Evolutionary conservation across 2,797 vertebrate genomes (phyloP), one percentile per base, ranked within the genome.

Genomic region (Amniataba percoides): DNA sequence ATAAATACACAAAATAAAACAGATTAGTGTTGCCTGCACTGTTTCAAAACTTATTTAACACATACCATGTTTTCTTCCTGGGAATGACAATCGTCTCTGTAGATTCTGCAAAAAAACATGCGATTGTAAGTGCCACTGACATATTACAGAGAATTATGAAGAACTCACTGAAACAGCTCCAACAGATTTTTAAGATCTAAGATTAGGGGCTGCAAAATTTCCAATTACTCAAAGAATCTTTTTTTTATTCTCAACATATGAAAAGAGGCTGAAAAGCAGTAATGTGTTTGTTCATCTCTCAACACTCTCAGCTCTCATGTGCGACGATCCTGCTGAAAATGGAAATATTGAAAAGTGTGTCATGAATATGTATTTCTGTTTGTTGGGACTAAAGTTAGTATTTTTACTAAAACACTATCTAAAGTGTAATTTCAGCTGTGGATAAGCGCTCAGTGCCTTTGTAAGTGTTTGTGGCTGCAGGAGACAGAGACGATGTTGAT

Each of bases 31-130:
- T n/a, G 3, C 8, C 27, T 14, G 18, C 13, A 25, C 1, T 39
- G 14, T 14, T 13, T 43, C 16, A 39, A 18, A 16, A 46, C 13
- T 7, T 0, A 36, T 42, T 1, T 6, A 5, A 49, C 46, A 93
- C 96, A 79, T 87, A 98, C 98, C 98, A 99, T 63, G 92, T 96
- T 95, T 99, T 99, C 93, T 89, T 99, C 83, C 85, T 96, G 27
- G 97, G 97, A 78, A 98, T 87, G 65, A 96, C 90, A 70, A 97
- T 88, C 56, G 94, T 87, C 87, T 96, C 96, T 81, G 78, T 16
- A n/a, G 86, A 80, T 19, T 88, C 93, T 90, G 82, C 36, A 64
- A 83, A 1, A 19, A 77, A 52, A 9, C 19, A 7, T 18, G 15
- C 11, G 2, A 60, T 21, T 63, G 23, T 53, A 62, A 40, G n/a